Conservation (phyloP, 35 echinoderm and acorn worm species). For the Patiria miniata region DNA sequence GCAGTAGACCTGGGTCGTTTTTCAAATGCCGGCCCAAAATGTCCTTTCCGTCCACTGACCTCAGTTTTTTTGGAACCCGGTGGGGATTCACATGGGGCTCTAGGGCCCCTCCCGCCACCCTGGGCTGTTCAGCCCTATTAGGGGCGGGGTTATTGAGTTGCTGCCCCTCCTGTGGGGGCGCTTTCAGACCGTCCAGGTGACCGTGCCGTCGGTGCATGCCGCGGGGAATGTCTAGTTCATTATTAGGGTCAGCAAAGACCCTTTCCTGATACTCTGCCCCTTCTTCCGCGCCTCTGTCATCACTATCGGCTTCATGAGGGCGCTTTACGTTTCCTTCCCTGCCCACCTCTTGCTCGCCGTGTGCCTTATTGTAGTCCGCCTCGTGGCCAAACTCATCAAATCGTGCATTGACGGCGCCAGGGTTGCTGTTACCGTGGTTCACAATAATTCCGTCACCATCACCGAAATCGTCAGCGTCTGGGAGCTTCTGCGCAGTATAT, state of each 20-base stretch:
- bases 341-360: slow-evolving; percentile 11
- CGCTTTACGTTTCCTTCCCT: neutral
- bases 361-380: slow-evolving; percentile 55
- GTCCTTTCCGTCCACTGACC: slow-evolving; percentile 10
- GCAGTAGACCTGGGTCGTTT: neutral
- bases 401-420: neutral
- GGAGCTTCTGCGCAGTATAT: neutral
- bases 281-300: slow-evolving; percentile 26
- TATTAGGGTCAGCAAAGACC: neutral
- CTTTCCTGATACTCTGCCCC: slow-evolving; percentile 46
- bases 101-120: neutral
- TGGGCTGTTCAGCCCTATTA: neutral
- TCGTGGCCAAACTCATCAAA: slow-evolving; percentile 23
- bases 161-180: slow-evolving; percentile 13
- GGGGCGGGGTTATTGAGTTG: neutral
- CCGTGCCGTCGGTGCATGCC: slow-evolving; percentile 11
- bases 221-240: neutral
- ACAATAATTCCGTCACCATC: neutral
- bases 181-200: neutral
- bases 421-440: neutral
- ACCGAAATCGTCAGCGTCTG: neutral
- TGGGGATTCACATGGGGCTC: neutral
- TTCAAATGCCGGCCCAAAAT: neutral
- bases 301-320: neutral
- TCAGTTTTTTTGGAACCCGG: neutral